These are phyloP conservation scores for Caretta caretta DNA, from an alignment of 2,113 vertebrate species.

Conservation along the genomic window DNA sequence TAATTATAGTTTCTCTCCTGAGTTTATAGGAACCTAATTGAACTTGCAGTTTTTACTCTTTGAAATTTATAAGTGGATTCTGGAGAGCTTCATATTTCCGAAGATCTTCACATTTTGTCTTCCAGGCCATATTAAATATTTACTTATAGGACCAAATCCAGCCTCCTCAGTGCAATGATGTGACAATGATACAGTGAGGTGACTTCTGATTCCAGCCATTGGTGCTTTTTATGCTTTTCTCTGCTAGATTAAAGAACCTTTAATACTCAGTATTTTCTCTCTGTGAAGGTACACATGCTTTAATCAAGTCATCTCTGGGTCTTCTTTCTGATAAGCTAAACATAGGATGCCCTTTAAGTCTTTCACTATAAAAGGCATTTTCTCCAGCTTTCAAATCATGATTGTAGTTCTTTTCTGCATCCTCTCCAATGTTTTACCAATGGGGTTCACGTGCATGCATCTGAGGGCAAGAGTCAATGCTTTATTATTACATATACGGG, in stretches of 20 bases:
- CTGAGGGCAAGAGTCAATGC: not conserved
- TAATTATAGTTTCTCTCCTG: slow-evolving; percentile 71
- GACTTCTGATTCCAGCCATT: slow-evolving; percentile 41
- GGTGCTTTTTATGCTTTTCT: slow-evolving; percentile 17
- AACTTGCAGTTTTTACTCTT: slow-evolving; percentile 65
- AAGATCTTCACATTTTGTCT: slow-evolving; percentile 48
- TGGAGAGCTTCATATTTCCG: slow-evolving; percentile 58
- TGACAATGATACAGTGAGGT: not conserved
- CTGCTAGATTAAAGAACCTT: slow-evolving; percentile 22
- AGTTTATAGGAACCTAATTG: slow-evolving; percentile 70
- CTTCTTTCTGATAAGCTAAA: not conserved
- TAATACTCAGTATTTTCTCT: slow-evolving; percentile 7
- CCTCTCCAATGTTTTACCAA: not conserved
- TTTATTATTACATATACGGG: not conserved
- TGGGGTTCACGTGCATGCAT: not conserved
- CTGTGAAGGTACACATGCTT: not conserved
- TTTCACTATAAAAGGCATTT: not conserved
- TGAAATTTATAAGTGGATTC: slow-evolving; percentile 43
- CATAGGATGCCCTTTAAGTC: not conserved
- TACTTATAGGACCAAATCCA: not conserved
- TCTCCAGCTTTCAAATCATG: slow-evolving; percentile 8
- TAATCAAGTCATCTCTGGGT: not conserved
- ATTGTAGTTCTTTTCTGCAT: not conserved
- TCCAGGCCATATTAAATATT: not conserved
- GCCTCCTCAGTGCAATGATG: not conserved